Evolutionary conservation across 1,140 invertebrate genomes (phyloP).

Genomic region (Agrypnia vestita): DNA sequence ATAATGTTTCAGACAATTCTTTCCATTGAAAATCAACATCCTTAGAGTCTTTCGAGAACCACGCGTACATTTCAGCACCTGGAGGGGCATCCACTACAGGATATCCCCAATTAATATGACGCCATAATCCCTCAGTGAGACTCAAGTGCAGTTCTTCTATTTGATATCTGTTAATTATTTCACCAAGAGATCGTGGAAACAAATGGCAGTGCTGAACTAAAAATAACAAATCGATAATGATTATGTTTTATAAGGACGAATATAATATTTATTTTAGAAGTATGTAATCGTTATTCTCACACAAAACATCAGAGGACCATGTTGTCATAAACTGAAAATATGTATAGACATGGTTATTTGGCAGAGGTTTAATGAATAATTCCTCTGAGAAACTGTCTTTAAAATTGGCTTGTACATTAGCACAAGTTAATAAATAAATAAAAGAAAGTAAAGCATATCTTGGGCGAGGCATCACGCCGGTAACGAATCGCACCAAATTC

Average conservation of each 20-base stretch:
- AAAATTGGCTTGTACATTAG: slow-evolving; percentile 5
- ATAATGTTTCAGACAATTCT: slow-evolving; percentile 89
- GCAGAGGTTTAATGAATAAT: slow-evolving; percentile 84
- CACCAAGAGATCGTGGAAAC: slow-evolving; percentile 92
- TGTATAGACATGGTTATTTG: slow-evolving; percentile 85
- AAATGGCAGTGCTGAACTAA: slow-evolving; percentile 87
- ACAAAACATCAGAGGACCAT: slow-evolving; percentile 75
- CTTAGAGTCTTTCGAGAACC: slow-evolving; percentile 80
- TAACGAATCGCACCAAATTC: too few species aligned
- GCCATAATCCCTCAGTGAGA: slow-evolving; percentile 95
- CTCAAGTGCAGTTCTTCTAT: slow-evolving; percentile 93
- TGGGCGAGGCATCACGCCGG: slow-evolving; percentile 23
- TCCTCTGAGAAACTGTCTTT: slow-evolving; percentile 75
- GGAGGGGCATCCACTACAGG: slow-evolving; percentile 89
- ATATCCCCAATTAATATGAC: slow-evolving; percentile 94
- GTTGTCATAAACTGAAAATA: slow-evolving; percentile 90
- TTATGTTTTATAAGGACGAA: slow-evolving; percentile 15
- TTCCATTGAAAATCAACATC: slow-evolving; percentile 89
- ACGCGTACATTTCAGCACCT: slow-evolving; percentile 94
- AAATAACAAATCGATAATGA: slow-evolving; percentile 62
- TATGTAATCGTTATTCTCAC: slow-evolving; percentile 45
- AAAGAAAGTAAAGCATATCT: not conserved
- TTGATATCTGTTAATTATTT: slow-evolving; percentile 89
- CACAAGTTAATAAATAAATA: slow-evolving; percentile 23
- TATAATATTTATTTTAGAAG: slow-evolving; percentile 1